Base-by-base conservation (phyloP, 2,113 vertebrate genomes). In the Macrotis lagotis region DNA sequence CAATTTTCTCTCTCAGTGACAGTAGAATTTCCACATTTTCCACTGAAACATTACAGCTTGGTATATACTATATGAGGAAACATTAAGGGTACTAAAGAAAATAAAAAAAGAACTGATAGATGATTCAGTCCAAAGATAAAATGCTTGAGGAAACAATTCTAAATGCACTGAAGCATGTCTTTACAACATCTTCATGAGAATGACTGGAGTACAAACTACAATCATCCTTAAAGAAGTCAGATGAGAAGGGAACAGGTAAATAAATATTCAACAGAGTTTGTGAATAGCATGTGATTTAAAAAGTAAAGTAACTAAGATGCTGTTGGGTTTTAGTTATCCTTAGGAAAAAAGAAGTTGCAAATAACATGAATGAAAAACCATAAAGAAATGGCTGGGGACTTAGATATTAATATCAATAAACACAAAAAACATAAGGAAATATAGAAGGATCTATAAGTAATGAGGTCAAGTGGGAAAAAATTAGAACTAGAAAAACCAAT, bases 141-240 rank as follows among this genome's bases (percentile, higher is more conserved):
- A 19, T 74, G 37, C 14, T 37, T n/a, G 59, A 74, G 59, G 59
- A 14, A 74, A 22, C 59, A 74, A 19, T 4, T 19, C 5, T n/a
- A 37, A n/a, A 74, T 1, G 14, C 16, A 74, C n/a, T 19, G 59
- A 74, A n/a, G 59, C 4, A n/a, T 74, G 14, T 19, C 59, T 74
- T 37, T 74, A 12, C 37, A 66, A 66, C 37, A n/a, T 74, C 59
- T 74, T 74, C 37, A n/a, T 19, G 37, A 74, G 59, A 74, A 74
- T 7, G 0, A n/a, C 4, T 1, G 12, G 6, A 0, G 37, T n/a
- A 16, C 14, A 74, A n/a, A 19, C 59, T n/a, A n/a, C 37, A 37
- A 9, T n/a, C 31, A 74, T 26, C 59, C 37, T 74, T n/a, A 37
- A 74, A 6, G 16, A 74, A 74, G 59, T n/a, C 37, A 74, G 12